Evolutionary conservation across 2,797 vertebrate genomes (phyloP), one percentile per base, ranked within the genome.

Genomic region (Galago senegalensis): DNA sequence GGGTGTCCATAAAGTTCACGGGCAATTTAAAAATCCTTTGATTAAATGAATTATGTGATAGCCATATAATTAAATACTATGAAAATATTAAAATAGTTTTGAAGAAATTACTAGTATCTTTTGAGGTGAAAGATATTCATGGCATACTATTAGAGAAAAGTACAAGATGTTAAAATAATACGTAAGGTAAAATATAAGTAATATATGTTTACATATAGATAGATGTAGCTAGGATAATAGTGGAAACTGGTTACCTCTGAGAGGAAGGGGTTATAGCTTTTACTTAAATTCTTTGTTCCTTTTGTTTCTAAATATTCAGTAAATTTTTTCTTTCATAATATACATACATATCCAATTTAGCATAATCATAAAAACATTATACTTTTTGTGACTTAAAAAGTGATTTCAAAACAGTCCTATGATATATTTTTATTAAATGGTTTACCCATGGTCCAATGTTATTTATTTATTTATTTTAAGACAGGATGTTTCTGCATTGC

Each of bases 81-180:
- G 60, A 1, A 90, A 90, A 76, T 90, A 61, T 63, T 80, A 75
- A 75, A 84, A 81, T 89, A 92, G 29, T 46, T 65, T 73, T 87
- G 25, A 2, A 79, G 34, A 89, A 87, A 67, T 56, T 93, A 53
- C 49, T 53, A 53, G 49, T 53, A 87, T 49, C n/a, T 69, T 60
- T 69, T 80, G 29, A 69, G 3, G 61, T 31, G 53, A 95, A 89
- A 73, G 7, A 37, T 87, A n/a, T 61, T 23, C 31, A 43, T 20
- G 16, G 7, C 3, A 49, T 29, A 46, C 0, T 86, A 37, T 14
- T 61, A 90, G 10, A 77, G 8, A 89, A 53, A 14, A 73, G 63
- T n/a, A 37, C 4, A 49, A 65, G 6, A 85, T 43, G 63, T 37
- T 34, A 77, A 91, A 73, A 67, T 20, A 83, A 29, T 75, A 49